Base-by-base conservation (phyloP, 2,888 invertebrate genomes). In the Archips crataeganus region DNA sequence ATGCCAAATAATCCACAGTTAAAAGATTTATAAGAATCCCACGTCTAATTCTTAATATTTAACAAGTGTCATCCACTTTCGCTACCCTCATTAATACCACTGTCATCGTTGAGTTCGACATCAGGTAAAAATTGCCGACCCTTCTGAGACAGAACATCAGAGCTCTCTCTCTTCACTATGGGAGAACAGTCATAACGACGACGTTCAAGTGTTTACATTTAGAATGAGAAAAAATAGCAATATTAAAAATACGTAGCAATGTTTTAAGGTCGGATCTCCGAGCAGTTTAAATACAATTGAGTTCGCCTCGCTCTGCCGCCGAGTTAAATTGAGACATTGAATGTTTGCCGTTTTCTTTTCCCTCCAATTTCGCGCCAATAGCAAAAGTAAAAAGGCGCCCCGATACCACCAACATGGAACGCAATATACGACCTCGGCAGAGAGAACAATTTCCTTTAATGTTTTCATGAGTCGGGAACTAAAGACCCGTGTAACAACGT, bases 81-180 rank as follows among this genome's bases (percentile, higher is more conserved):
- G 83, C 82, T 83, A 85, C 87, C 90, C 87, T 86, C 86, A 87
- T 74, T 91, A 89, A 91, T 87, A 85, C 87, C 85, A 88, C 87
- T 90, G 90, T 91, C 92, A 90, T 87, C 90, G 87, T 84, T 84
- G 80, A 88, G 87, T 88, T 90, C 91, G 89, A 90, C 87, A 86
- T 88, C 94, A 93, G 93, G 93, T 93, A 94, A 92, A 93, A 93
- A 91, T 90, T 89, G 85, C 84, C 86, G 84, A 79, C 90, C 86
- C 83, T 87, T 86, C 78, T 81, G 87, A 85, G 83, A 86, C 82
- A 79, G 87, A 79, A 85, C 87, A 89, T 89, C 85, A 82, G 84
- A 83, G 84, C 85, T 90, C 91, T 90, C 84, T 88, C 87, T 85
- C 89, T 90, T 92, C 90, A 89, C 88, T 85, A 81, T 77, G 79